Percentiles rank a stretch among this genome's conserved stretches.
Conservation (phyloP, 35 echinoderm and acorn worm genomes). For the Acanthaster planci region DNA sequence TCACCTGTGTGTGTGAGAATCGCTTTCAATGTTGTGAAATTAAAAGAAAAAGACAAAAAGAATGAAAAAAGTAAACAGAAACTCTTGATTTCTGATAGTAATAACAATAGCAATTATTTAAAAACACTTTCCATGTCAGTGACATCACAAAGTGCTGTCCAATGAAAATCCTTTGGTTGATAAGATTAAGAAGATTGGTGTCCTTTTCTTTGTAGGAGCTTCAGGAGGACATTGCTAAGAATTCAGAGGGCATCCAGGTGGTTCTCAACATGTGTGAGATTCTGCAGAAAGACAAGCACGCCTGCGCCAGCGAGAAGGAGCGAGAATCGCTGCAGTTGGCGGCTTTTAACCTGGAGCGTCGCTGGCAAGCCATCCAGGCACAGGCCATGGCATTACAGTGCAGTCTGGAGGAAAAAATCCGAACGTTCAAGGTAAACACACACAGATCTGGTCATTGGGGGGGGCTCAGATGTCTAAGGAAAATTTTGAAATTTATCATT, state of each 20-base stretch:
- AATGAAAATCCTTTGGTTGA: too few relatives aligned
- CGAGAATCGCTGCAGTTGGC: conserved; percentile 72
- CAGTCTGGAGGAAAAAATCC: conserved; percentile 60
- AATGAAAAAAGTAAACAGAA: too few relatives aligned
- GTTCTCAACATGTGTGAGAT: conserved; percentile 83
- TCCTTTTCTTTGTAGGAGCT: conserved; percentile 48
- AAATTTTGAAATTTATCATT: too few relatives aligned
- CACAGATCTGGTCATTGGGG: too few relatives aligned
- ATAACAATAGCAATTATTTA: neutral
- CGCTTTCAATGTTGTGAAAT: too few relatives aligned
- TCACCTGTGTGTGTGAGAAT: too few relatives aligned
- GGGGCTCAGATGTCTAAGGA: too few relatives aligned
- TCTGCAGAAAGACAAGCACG: conserved; percentile 58
- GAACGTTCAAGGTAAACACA: conserved; percentile 48
- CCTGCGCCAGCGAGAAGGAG: conserved; percentile 56
- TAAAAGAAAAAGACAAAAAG: too few relatives aligned
- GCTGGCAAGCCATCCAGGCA: conserved; percentile 85
- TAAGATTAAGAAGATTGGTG: too few relatives aligned
- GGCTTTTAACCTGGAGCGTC: conserved; percentile 85
- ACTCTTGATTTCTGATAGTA: neutral
- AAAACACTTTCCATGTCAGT: too few relatives aligned
- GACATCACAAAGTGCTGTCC: neutral
- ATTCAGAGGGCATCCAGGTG: conserved; percentile 68
- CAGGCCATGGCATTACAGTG: conserved; percentile 74
- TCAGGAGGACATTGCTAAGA: conserved; percentile 76